Percentiles rank a stretch among this genome's conserved stretches.
These are phyloP conservation scores for Melanchra persicariae DNA, from an alignment of 2,888 invertebrate genomes.

Conservation along the genomic window DNA sequence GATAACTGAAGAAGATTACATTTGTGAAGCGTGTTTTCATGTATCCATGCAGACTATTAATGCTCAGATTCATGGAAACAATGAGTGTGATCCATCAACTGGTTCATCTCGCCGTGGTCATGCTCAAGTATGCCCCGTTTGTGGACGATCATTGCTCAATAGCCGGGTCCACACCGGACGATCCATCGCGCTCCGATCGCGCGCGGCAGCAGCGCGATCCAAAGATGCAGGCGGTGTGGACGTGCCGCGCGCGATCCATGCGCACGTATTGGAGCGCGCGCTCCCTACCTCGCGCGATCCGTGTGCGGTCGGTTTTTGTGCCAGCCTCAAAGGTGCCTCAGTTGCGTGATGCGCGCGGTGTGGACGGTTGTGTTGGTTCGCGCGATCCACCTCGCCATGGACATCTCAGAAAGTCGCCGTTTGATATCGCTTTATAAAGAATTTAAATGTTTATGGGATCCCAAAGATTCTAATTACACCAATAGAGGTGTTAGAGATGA, in stretches of 20 bases:
- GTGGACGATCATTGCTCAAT: conserved; percentile 27
- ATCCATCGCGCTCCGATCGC: conserved; percentile 40
- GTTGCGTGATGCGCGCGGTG: conserved; percentile 40
- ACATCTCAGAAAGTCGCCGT: conserved; percentile 54
- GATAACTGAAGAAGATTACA: conserved; percentile 30
- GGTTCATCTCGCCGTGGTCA: conserved; percentile 33
- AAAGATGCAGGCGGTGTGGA: conserved; percentile 42
- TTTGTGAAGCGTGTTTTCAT: conserved; percentile 28
- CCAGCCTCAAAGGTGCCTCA: conserved; percentile 42
- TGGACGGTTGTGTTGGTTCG: conserved; percentile 46
- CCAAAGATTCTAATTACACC: conserved; percentile 61
- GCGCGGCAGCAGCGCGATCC: conserved; percentile 34
- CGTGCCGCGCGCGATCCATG: conserved; percentile 47
- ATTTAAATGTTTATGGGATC: conserved; percentile 65
- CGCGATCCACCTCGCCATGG: conserved; percentile 41
- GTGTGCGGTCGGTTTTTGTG: conserved; percentile 30
- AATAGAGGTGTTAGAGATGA: conserved; percentile 66
- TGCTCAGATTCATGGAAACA: conserved; percentile 35
- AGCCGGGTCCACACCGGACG: conserved; percentile 43
- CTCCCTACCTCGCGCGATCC: conserved; percentile 32
- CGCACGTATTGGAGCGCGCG: conserved; percentile 38
- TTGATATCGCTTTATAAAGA: conserved; percentile 53
- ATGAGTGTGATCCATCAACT: conserved; percentile 34
- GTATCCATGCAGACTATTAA: conserved; percentile 31
- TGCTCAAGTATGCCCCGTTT: conserved; percentile 33